Evolutionary conservation across 1,140 invertebrate species (phyloP).

Genomic region (Solenopsis fugax): DNA sequence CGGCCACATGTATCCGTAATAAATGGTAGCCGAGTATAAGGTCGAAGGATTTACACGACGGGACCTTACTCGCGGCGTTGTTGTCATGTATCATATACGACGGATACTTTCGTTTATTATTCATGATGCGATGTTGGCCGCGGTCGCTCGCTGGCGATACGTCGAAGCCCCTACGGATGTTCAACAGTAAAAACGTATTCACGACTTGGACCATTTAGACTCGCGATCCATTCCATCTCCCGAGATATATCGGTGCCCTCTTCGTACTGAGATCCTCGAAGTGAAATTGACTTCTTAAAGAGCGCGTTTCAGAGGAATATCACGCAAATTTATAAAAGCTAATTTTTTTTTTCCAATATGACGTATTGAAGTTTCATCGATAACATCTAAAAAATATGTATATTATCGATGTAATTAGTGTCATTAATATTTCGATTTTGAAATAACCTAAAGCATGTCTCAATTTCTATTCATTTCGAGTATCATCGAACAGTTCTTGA

Average conservation of each 20-base stretch:
- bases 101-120: conserved; percentile 81
- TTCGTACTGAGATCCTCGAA: conserved; percentile 21
- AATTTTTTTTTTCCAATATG: not conserved
- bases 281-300: conserved; percentile 37
- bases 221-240: conserved; percentile 33
- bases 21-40: conserved; percentile 41
- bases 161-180: conserved; percentile 70
- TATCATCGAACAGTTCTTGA: not conserved
- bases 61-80: conserved; percentile 67
- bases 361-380: not conserved
- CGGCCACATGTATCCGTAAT: conserved; percentile 31
- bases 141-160: conserved; percentile 55
- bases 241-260: conserved; percentile 16
- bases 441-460: not conserved
- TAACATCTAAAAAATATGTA: not conserved
- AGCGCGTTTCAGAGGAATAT: not conserved
- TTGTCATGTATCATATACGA: conserved; percentile 63
- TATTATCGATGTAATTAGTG: not conserved
- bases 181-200: conserved; percentile 68
- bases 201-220: not conserved
- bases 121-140: conserved; percentile 81
- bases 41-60: conserved; percentile 51
- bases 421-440: not conserved
- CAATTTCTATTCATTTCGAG: not conserved
- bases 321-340: not conserved